A percentile compares a stretch with the other conserved stretches of the same genome.
These are phyloP conservation scores for Paramuricea clavata DNA, from an alignment of 92 coral and sea anemone species.

Conservation along the genomic window DNA sequence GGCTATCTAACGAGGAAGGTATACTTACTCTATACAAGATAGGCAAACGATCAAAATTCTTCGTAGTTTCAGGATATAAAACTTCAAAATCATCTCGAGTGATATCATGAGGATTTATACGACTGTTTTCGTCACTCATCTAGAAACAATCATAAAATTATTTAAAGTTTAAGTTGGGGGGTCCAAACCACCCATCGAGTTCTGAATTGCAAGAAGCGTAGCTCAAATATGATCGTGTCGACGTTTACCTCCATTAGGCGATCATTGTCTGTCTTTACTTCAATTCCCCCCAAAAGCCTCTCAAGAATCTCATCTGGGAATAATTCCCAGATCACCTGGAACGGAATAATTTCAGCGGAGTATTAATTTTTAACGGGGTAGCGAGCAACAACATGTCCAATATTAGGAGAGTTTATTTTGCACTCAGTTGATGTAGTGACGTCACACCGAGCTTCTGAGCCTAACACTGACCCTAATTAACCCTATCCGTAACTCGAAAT, in stretches of 20 bases:
- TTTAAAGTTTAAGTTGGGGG: not conserved
- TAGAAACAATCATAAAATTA: slow-evolving; percentile 38
- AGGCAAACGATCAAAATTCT: slow-evolving; percentile 95
- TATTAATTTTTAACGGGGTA: not conserved
- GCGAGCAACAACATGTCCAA: not conserved
- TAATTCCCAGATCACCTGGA: slow-evolving; percentile 81
- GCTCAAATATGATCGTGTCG: not conserved
- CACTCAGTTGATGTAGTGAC: too few species aligned
- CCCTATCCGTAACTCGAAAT: too few species aligned
- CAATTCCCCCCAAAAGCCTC: slow-evolving; percentile 72
- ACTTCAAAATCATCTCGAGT: slow-evolving; percentile 78
- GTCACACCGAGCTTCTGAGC: too few species aligned
- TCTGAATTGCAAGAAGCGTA: not conserved
- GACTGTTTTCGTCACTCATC: slow-evolving; percentile 82
- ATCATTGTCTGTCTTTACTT: slow-evolving; percentile 86
- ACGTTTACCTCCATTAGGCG: slow-evolving; percentile 76
- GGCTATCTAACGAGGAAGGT: too few species aligned
- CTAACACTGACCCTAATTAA: too few species aligned
- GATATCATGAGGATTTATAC: slow-evolving; percentile 79
- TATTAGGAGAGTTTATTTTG: too few species aligned
- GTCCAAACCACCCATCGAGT: not conserved
- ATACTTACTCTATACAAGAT: slow-evolving; percentile 91
- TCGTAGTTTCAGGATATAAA: slow-evolving; percentile 92
- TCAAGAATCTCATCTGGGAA: slow-evolving; percentile 79
- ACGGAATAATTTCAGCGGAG: not conserved